Evolutionary conservation across 92 coral and sea anemone genomes (phyloP), one percentile per base, ranked within the genome.

Genomic region (Bergia puertoricense): DNA sequence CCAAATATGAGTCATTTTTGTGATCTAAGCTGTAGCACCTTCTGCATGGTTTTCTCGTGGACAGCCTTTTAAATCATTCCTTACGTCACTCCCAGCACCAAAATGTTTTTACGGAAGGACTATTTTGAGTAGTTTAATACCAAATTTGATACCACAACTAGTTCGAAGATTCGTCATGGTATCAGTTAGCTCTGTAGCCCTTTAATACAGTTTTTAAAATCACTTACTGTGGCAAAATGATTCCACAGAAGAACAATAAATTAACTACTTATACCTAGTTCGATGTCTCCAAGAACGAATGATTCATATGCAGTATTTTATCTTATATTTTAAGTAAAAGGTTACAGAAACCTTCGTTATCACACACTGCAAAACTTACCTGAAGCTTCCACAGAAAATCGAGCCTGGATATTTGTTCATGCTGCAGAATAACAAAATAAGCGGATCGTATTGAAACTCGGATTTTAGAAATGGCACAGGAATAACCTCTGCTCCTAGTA

Each of bases 301-400:
- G 43, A 69, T n/a, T 81, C 18, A 11, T 30, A 30, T 30, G 30
- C 2, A 66, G 54, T 18, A 36, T 65, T 66, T 71, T 37, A 7
- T 22, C 13, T 20, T 85, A 13, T 2, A n/a, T 71, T 15, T 42
- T 43, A 16, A 74, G 3, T 41, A 11, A 5, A 40, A 40, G 41
- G 11, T 20, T 16, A 18, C 30, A 6, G 2, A 16, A 46, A 79
- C 6, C 69, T 4, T 14, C 15, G 9, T 5, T 37, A 42, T 23
- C n/a, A 23, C 62, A 30, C 56, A 13, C 36, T 45, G 8, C 41
- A 79, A 42, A 5, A 82, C 87, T 22, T 81, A 96, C 99, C 97
- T 96, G 99, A 51, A 97, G 94, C 91, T 97, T 97, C 99, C 99
- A 97, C 67, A 97, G 93, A 92, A 95, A 97, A 90, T 97, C 99